phyloP scores from a whole-genome alignment of 2,888 invertebrate species.

The Macaria liturata region DNA sequence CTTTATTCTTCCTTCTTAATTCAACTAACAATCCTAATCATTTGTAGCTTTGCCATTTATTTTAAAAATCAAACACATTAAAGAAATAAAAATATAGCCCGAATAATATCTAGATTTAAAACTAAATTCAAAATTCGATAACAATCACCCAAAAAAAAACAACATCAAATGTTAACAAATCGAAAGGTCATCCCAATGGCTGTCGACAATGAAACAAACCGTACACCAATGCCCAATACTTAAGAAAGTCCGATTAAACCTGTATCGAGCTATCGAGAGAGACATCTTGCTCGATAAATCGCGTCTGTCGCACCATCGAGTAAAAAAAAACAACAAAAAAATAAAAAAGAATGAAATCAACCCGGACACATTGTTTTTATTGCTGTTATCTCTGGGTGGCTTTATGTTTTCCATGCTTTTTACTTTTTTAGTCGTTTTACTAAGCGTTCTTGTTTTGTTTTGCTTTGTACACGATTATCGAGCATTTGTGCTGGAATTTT shows the following conservation, averaged over 20 bases:
- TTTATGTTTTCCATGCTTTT: constrained; percentile 60
- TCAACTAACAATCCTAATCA: too few species aligned
- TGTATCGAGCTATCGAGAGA: constrained; percentile 56
- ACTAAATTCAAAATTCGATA: too few species aligned
- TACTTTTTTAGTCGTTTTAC: constrained; percentile 37
- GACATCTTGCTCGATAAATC: constrained; percentile 72
- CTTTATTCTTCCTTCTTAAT: too few species aligned
- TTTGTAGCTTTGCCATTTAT: too few species aligned
- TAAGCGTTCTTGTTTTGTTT: constrained; percentile 5
- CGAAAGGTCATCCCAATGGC: constrained; percentile 13
- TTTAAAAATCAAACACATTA: too few species aligned
- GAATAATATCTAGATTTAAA: too few species aligned
- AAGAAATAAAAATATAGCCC: too few species aligned
- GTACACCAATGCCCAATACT: constrained; percentile 36
- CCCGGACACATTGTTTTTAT: constrained; percentile 75
- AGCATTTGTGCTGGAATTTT: constrained; percentile 22
- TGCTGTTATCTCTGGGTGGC: constrained; percentile 76
- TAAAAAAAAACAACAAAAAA: too few species aligned
- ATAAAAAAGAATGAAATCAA: constrained; percentile 27
- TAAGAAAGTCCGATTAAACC: constrained; percentile 44
- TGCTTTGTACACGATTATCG: constrained; percentile 39
- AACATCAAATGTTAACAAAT: constrained; percentile 16
- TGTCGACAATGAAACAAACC: constrained; percentile 28
- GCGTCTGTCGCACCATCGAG: constrained; percentile 62
- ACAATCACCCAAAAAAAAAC: too few species aligned